phyloP scores from a whole-genome alignment of 2,797 vertebrate species.

The Gila robusta region DNA sequence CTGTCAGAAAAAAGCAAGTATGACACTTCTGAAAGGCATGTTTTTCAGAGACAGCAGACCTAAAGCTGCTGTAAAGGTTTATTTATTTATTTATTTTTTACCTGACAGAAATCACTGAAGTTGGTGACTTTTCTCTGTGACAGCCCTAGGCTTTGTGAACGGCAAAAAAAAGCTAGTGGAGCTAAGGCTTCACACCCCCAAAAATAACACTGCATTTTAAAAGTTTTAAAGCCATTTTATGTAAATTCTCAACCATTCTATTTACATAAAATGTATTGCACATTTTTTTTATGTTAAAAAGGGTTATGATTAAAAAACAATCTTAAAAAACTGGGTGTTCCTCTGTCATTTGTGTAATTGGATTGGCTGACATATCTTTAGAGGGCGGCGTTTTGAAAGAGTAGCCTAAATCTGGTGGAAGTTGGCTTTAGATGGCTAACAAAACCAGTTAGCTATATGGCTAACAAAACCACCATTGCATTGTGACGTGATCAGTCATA shows the following conservation, averaged over 20 bases:
- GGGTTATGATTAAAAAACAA: neutral
- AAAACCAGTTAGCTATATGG: neutral
- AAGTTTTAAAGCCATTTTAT: neutral
- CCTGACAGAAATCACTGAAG: conserved; percentile 12
- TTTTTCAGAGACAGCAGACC: neutral
- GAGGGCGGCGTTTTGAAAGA: neutral
- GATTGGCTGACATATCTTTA: neutral
- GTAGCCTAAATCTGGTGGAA: neutral
- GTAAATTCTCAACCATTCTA: neutral
- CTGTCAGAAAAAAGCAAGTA: conserved; percentile 5
- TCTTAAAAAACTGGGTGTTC: neutral
- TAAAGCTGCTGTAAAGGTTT: neutral
- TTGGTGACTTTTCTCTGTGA: conserved; percentile 4
- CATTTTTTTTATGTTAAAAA: neutral
- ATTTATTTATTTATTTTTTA: neutral
- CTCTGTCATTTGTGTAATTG: neutral
- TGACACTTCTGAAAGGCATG: neutral
- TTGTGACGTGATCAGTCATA: neutral
- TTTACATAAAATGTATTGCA: neutral
- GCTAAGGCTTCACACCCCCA: too few relatives aligned
- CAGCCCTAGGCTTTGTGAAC: neutral
- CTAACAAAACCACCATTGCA: neutral
- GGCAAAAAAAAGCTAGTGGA: neutral
- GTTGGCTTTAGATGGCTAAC: neutral
- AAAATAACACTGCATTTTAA: neutral